These are phyloP conservation scores for Hestina assimilis DNA, from an alignment of 1,140 invertebrate genomes.

Conservation along the genomic window DNA sequence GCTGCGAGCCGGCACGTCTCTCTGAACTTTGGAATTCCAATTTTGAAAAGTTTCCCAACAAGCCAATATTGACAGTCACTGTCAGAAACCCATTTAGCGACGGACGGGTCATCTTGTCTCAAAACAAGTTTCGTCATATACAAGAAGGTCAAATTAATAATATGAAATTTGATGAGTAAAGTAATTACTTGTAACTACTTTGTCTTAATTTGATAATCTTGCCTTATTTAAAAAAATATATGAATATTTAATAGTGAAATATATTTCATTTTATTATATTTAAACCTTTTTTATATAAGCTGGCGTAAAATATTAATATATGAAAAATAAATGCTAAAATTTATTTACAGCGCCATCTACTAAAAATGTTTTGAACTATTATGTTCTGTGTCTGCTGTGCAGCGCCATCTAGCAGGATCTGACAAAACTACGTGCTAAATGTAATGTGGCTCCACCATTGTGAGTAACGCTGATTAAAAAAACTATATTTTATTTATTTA, in stretches of 20 bases:
- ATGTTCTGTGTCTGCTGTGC: not conserved
- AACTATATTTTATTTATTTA: no score
- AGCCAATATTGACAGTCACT: constrained; percentile 69
- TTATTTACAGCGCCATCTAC: constrained; percentile 23
- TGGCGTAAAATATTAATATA: no score
- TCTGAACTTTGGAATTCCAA: constrained; percentile 75
- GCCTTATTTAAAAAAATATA: no score
- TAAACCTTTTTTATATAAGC: no score
- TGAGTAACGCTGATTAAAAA: no score
- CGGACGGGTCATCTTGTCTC: constrained; percentile 38
- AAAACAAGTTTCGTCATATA: constrained; percentile 19
- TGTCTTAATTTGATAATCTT: no score
- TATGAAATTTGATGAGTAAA: not conserved
- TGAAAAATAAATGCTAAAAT: not conserved
- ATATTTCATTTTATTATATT: no score
- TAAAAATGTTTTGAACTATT: constrained; percentile 5
- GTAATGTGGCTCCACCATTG: no score
- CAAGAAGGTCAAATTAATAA: not conserved
- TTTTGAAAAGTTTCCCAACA: constrained; percentile 76
- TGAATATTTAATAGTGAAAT: no score
- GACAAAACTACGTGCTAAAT: not conserved
- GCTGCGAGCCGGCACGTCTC: constrained; percentile 65
- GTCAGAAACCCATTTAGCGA: constrained; percentile 58
- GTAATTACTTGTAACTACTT: no score
- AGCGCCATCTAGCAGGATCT: constrained; percentile 2